These are phyloP conservation scores for Chirona hameri DNA, from an alignment of 2,888 invertebrate species.

Conservation along the genomic window DNA sequence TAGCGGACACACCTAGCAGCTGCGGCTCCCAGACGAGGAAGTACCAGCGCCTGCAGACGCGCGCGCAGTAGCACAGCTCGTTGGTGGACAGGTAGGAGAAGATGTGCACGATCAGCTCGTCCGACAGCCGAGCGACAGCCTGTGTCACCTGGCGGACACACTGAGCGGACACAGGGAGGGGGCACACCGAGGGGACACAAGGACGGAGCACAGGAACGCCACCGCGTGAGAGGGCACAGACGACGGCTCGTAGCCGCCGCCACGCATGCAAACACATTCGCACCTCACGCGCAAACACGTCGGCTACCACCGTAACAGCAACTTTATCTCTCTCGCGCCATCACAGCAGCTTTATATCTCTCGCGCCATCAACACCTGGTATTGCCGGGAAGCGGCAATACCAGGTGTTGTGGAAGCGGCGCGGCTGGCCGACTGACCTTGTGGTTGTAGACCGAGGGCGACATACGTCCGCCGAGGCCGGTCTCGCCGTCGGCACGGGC, in stretches of 20 bases:
- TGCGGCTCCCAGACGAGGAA: slow-evolving; percentile 71
- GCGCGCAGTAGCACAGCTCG: slow-evolving; percentile 66
- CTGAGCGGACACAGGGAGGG: too few relatives aligned
- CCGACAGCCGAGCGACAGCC: slow-evolving; percentile 53
- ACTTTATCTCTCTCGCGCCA: too few relatives aligned
- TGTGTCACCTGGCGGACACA: too few relatives aligned
- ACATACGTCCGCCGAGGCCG: slow-evolving; percentile 37
- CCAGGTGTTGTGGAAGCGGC: not conserved
- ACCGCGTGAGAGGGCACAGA: too few relatives aligned
- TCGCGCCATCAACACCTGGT: not conserved
- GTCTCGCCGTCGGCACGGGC: slow-evolving; percentile 1
- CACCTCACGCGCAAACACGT: too few relatives aligned
- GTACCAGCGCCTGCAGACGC: slow-evolving; percentile 72
- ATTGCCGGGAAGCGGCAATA: not conserved
- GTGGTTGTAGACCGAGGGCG: slow-evolving; percentile 35
- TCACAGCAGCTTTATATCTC: too few relatives aligned
- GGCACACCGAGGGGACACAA: too few relatives aligned
- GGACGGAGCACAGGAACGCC: too few relatives aligned
- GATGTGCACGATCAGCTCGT: slow-evolving; percentile 64
- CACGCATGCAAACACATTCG: too few relatives aligned
- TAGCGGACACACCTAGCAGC: too few relatives aligned
- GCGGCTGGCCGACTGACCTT: not conserved
- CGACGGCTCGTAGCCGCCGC: too few relatives aligned
- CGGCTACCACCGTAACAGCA: too few relatives aligned
- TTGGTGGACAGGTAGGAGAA: slow-evolving; percentile 67